Base-by-base conservation (phyloP, 2,888 invertebrate species). In the Elmis aenea region DNA sequence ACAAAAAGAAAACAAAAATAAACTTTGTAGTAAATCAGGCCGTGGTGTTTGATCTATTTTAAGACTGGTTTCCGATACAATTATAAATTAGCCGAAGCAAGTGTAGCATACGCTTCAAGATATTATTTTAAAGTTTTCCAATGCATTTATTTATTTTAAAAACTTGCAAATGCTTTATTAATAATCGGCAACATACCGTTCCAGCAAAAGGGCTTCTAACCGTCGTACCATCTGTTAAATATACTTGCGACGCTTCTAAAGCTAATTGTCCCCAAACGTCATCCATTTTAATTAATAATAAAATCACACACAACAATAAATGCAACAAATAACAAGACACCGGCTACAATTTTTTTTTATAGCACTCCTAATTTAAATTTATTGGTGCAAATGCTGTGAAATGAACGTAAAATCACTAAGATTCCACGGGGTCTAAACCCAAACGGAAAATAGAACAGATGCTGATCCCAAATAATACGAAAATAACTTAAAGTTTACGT, bases 221-320 rank as follows among this genome's bases (percentile, higher is more conserved):
- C 53, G 78, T 75, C 38, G 85, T 85, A 45, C 83, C 85, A 69
- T 89, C 89, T 22, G 81, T 81, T 50, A 89, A 74, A 68, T 88
- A 89, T 48, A 89, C 85, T 70, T 88, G 87, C 54, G 85, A 83
- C 33, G 87, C 86, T 69, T 91, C 90, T 40, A 90, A 74, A 42
- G 90, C 89, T 58, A 91, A 72, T 67, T 91, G 90, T 29, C 89
- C 88, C 89, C 90, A 89, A 58, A 91, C 83, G 73, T 90, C 85
- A 33, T 81, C 35, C 43, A 39, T 43, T 23, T 21, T 35, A 26
- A 14, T 14, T 12, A 3, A 5, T 41, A 64, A 33, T 13, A 11
- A 29, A 22, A 18, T 18, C 18, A 18, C 18, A 6, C 18, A 18
- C 18, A n/a, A n/a, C n/a, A n/a, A n/a, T n/a, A n/a, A n/a, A n/a